Evolutionary conservation across 2,888 invertebrate species (phyloP).

Genomic region (Tipula confusa): DNA sequence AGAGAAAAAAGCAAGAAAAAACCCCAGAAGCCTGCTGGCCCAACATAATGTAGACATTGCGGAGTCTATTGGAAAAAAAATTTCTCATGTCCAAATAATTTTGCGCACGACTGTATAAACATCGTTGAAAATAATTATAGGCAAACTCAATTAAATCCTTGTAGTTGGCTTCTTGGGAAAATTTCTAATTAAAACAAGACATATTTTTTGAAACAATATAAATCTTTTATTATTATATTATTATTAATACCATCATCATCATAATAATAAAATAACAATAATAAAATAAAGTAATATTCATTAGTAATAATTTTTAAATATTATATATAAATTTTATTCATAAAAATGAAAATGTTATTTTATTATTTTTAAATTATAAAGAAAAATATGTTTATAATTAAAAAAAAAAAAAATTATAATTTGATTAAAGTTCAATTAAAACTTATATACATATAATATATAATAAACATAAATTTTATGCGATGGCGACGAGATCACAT

Average conservation of each 20-base stretch:
- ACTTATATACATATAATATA: background rate
- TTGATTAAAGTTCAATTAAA: conserved; percentile 20
- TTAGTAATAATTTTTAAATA: background rate
- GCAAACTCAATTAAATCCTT: too few species aligned
- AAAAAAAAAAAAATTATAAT: background rate
- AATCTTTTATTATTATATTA: background rate
- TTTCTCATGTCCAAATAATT: too few species aligned
- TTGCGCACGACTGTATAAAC: too few species aligned
- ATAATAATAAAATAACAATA: background rate
- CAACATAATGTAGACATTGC: too few species aligned
- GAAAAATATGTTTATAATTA: background rate
- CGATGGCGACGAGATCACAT: background rate
- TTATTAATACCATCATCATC: background rate
- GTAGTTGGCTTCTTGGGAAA: too few species aligned
- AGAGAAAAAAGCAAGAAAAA: too few species aligned
- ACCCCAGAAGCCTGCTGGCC: too few species aligned
- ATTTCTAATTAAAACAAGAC: too few species aligned
- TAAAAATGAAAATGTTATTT: background rate
- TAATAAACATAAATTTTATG: background rate
- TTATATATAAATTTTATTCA: conserved; percentile 1
- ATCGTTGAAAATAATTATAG: too few species aligned
- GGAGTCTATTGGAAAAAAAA: too few species aligned
- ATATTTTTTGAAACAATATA: too few species aligned
- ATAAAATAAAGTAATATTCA: background rate
- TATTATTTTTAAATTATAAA: conserved; percentile 3